Percentiles rank a stretch among this genome's conserved stretches.
Evolutionary conservation across 2,888 invertebrate genomes (phyloP).

Genomic region (Diogma glabrata): DNA sequence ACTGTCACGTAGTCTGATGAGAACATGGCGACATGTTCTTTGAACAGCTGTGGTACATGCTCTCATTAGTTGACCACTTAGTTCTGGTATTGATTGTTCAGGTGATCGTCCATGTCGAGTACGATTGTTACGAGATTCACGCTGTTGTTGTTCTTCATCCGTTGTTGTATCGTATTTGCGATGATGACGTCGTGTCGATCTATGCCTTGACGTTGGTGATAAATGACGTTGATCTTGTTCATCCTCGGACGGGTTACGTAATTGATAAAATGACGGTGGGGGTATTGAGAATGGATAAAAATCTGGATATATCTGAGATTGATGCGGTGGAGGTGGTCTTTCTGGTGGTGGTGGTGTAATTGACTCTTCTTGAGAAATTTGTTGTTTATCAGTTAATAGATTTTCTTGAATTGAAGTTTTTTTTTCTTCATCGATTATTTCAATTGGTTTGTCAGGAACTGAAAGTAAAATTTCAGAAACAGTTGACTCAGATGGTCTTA

Average conservation of each 20-base stretch:
- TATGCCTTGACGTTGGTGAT: conserved; percentile 27
- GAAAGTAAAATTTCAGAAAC: not conserved
- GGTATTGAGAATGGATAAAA: conserved; percentile 44
- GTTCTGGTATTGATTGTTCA: conserved; percentile 56
- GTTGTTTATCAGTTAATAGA: conserved; percentile 20
- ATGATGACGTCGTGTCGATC: conserved; percentile 41
- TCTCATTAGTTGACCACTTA: conserved; percentile 55
- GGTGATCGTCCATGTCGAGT: conserved; percentile 36
- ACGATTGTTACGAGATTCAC: conserved; percentile 34
- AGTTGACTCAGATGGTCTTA: conserved; percentile 24
- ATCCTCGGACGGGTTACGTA: conserved; percentile 34
- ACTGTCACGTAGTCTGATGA: conserved; percentile 45
- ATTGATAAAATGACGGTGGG: conserved; percentile 39
- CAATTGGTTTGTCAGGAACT: conserved; percentile 9
- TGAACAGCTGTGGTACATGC: conserved; percentile 55
- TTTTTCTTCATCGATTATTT: conserved; percentile 14
- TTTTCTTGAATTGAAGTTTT: conserved; percentile 16
- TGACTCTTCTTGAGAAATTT: conserved; percentile 34
- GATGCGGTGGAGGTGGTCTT: conserved; percentile 40
- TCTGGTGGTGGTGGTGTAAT: conserved; percentile 27
- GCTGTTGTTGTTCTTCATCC: conserved; percentile 39
- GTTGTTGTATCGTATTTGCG: conserved; percentile 43
- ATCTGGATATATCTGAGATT: conserved; percentile 34
- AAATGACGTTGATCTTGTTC: conserved; percentile 36
- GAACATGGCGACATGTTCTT: conserved; percentile 55